Base-by-base conservation (phyloP, 2,113 vertebrate species). In the Calidris pygmaea region DNA sequence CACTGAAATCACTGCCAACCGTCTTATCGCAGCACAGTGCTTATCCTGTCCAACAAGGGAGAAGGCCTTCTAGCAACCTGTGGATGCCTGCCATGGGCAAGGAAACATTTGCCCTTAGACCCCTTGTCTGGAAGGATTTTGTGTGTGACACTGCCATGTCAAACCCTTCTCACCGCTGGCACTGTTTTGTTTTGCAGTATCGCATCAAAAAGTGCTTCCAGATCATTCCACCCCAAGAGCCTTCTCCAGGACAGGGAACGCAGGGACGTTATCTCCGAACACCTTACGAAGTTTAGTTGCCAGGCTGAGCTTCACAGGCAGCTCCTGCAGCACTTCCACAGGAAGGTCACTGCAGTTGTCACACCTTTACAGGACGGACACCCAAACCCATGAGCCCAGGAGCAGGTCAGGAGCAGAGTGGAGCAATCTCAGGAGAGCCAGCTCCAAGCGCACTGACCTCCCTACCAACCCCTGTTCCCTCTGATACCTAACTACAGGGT, bases 1-100 rank as follows among this genome's bases (percentile, higher is more conserved):
- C 89, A 77, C 75, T 77, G 95, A 90, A 96, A 94, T 78, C 56
- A 65, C 32, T 96, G 96, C 91, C 93, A 90, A 78, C 39, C 7
- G 13, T 39, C 80, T 96, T 94, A 89, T 92, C 95, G 82, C 35
- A 0, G 77, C 83, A 73, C 30, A 74, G 56, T 15, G 85, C 93
- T 92, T 92, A 93, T 96, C 92, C 86, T 96, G 96, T 85, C 85
- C 72, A 56, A 20, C n/a, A 70, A 58, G 43, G 34, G 79, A 92
- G 56, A 75, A 82, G 79, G 87, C 53, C 62, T 79, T 90, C 30
- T 26, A 29, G n/a, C 47, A 93, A 79, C 45, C 72, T 39, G 12
- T 26, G 34, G 32, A 50, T 1, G 27, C 73, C 90, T 92, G 89
- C 56, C 32, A 39, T 1, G 45, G 85, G 72, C 77, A 92, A 84